Percentiles rank a stretch among this genome's conserved stretches.
Conservation (phyloP, 2,888 invertebrate species). For the Lymantria dispar region DNA sequence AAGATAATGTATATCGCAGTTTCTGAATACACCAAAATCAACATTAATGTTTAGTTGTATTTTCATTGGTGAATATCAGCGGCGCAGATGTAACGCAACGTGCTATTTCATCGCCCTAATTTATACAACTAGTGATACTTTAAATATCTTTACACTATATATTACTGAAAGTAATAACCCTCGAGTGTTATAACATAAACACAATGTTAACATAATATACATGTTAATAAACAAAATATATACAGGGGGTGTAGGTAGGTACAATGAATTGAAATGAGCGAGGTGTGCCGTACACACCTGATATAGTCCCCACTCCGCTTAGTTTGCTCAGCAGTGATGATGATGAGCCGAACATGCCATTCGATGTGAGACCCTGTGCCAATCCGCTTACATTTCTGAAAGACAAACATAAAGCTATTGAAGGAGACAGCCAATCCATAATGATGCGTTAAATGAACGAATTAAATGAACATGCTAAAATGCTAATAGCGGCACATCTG, state of each 20-base stretch:
- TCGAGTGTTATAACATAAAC: background rate
- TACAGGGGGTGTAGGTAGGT: slow-evolving; percentile 1
- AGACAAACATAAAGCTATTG: slow-evolving; percentile 54
- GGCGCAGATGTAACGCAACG: background rate
- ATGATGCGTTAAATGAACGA: slow-evolving; percentile 28
- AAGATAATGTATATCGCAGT: slow-evolving; percentile 1
- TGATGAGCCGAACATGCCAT: slow-evolving; percentile 90
- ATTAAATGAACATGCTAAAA: slow-evolving; percentile 52
- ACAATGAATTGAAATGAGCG: slow-evolving; percentile 7
- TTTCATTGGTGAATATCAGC: background rate
- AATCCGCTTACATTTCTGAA: slow-evolving; percentile 80
- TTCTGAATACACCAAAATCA: background rate
- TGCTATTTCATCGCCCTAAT: background rate
- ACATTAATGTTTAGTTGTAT: background rate
- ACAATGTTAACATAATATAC: slow-evolving; percentile 19
- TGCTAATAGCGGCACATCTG: slow-evolving; percentile 43
- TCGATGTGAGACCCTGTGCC: slow-evolving; percentile 84
- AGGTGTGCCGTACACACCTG: slow-evolving; percentile 59
- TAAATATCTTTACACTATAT: background rate
- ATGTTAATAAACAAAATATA: slow-evolving; percentile 29
- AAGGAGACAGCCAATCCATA: slow-evolving; percentile 33
- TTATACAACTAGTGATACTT: background rate
- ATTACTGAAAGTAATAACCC: background rate
- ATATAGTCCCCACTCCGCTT: slow-evolving; percentile 77
- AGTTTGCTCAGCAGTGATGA: slow-evolving; percentile 84